Base-by-base conservation (phyloP, 2,888 invertebrate genomes). In the Dioctria linearis region DNA sequence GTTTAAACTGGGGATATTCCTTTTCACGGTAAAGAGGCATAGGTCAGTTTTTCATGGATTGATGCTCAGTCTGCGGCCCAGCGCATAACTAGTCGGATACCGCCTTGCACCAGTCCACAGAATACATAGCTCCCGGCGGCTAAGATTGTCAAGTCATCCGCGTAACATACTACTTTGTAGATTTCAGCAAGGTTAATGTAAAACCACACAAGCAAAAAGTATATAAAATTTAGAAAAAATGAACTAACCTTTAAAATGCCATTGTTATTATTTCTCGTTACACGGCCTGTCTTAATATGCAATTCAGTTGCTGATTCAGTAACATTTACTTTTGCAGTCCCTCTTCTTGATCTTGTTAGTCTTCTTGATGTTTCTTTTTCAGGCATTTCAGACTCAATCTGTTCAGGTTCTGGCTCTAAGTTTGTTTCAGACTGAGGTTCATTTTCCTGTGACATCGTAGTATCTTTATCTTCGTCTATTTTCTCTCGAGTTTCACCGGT, bases 311-410 rank as follows among this genome's bases (percentile, higher is more conserved):
- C 43, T 37, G 76, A 13, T 25, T 78, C 78, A 5, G 37, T 66
- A 25, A 46, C 25, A 39, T 80, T 75, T 9, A 0, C 76, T 75
- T 82, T 82, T 6, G 57, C 67, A 49, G 82, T 81, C 82, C 13
- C 84, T 3, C 80, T 85, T 8, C 86, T 84, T 2, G 86, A 87
- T 3, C 87, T 85, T 3, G 86, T 86, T 0, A 84, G 79, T 40
- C 86, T 84, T 63, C 85, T 85, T 0, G 84, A 83, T 39, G 78
- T 13, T 5, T 83, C 82, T 40, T 80, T 79, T 54, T 84, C 82
- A 13, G 11, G 25, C 2, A 25, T 61, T 46, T 57, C 80, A 25
- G 25, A 25, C n/a, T 13, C 39, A 43, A 25, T 37, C 37, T n/a
- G 6, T 51, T 46, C 39, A 67, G 69, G 5, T 11, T 76, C 51